Conservation (phyloP, 1,140 invertebrate genomes). For the Caenorhabditis elegans region WBcel235 BX284602.5:11366501-11367000, state of each 20-base stretch:
- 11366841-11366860: neutral
- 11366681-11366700: conserved; percentile 91
- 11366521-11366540: too few relatives aligned
- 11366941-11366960: conserved; percentile 67
- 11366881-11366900: too few relatives aligned
- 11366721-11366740: conserved; percentile 75
- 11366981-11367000: conserved; percentile 58
- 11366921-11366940: conserved; percentile 52
- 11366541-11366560: too few relatives aligned
- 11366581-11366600: conserved; percentile 80
- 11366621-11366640: conserved; percentile 90
- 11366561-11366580: too few relatives aligned
- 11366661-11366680: conserved; percentile 89
- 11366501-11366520: too few relatives aligned
- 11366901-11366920: neutral
- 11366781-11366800: conserved; percentile 75
- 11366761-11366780: too few relatives aligned
- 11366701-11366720: conserved; percentile 90
- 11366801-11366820: conserved; percentile 37
- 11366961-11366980: conserved; percentile 59
- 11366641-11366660: conserved; percentile 93
- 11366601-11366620: conserved; percentile 99
- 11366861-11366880: conserved; percentile 4
- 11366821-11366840: conserved; percentile 16
- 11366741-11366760: neutral